These are phyloP conservation scores for Apis florea DNA, from an alignment of 1,140 invertebrate genomes.

Conservation along the genomic window DNA sequence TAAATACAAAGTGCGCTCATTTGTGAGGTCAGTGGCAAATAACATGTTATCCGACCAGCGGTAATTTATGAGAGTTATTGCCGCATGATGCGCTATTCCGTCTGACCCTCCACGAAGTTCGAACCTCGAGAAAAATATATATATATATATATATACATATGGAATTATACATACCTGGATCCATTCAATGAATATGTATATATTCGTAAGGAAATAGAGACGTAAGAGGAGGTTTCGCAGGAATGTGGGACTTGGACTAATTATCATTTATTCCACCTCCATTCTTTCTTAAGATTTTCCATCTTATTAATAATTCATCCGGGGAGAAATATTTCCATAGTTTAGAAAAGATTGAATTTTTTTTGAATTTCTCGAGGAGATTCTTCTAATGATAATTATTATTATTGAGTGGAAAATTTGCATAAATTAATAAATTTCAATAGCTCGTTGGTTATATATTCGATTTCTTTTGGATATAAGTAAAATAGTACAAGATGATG, in stretches of 20 bases:
- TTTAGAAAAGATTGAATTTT: neutral
- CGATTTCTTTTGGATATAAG: too few relatives aligned
- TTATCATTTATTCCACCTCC: slow-evolving; percentile 50
- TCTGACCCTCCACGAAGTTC: slow-evolving; percentile 56
- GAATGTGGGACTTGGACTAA: slow-evolving; percentile 26
- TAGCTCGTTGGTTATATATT: too few relatives aligned
- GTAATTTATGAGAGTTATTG: slow-evolving; percentile 74
- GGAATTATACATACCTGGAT: neutral
- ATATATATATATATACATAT: neutral
- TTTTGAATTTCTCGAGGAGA: neutral
- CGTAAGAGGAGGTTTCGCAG: slow-evolving; percentile 45
- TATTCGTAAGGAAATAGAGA: slow-evolving; percentile 49
- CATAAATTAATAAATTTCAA: too few relatives aligned
- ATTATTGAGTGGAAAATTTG: too few relatives aligned
- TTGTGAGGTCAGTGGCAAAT: slow-evolving; percentile 79
- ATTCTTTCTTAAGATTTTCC: neutral
- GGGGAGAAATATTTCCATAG: too few relatives aligned
- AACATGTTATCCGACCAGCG: slow-evolving; percentile 75
- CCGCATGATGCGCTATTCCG: slow-evolving; percentile 40
- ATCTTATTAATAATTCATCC: slow-evolving; percentile 60
- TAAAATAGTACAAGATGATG: too few relatives aligned
- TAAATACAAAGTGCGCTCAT: slow-evolving; percentile 80
- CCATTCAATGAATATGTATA: slow-evolving; percentile 57
- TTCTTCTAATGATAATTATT: too few relatives aligned
- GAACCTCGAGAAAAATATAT: neutral